Evolutionary conservation across 53 echinoderm and acorn worm species (phyloP), one percentile per base, ranked within the genome.

Genomic region (Henricia sp.): DNA sequence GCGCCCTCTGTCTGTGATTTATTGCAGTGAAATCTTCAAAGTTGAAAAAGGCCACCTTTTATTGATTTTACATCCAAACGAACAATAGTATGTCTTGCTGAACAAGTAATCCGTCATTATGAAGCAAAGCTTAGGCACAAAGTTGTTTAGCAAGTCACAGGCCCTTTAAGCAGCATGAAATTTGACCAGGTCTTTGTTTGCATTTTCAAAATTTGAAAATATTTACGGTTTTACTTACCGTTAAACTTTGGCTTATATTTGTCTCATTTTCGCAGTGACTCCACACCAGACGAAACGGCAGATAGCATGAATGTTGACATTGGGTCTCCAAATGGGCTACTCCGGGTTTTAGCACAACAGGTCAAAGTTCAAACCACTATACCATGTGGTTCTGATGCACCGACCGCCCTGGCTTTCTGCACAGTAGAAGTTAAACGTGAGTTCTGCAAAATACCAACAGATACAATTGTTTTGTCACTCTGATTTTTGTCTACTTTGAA

Each of bases 261-360:
- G 24, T 32, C 72, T 12, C 53, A 13, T 34, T 41, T 37, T 38
- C 25, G 23, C 84, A 91, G 91, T 87, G 91, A 91, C 12, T 53
- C 87, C 0, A 37, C 66, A 14, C 48, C 21, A 44, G 86, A 86
- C 27, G 83, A 73, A 1, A 83, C 64, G 10, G 54, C 30, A 37
- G 87, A 77, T 19, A 3, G 48, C 19, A 32, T 4, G n/a, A 67
- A 63, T 9, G 40, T 36, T 3, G 37, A 72, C 40, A 13, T 20
- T 6, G 42, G 73, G n/a, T 73, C 68, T 32, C 75, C 83, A 4
- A 51, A 34, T 33, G 83, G 64, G 50, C 52, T 88, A n/a, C 32
- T 80, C 23, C 42, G 46, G 30, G 19, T 34, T 37, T 52, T 41
- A 13, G 52, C 67, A 16, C 73, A 43, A 10, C 50, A 57, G 75